Base-by-base conservation (phyloP, 1,140 invertebrate genomes). In the Aplysia californica region DNA sequence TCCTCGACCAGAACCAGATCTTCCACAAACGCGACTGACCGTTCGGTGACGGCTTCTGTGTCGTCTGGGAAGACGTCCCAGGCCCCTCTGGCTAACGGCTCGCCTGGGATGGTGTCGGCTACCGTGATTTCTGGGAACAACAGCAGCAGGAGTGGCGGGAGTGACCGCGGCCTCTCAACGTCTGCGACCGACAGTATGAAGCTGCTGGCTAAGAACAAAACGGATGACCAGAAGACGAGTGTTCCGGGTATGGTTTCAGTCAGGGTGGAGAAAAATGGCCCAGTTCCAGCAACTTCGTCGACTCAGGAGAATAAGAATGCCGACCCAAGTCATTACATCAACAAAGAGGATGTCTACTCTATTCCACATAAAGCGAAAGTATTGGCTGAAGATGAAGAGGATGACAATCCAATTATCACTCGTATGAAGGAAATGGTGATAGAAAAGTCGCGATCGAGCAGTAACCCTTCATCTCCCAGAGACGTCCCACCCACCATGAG, bases 111-210 rank as follows among this genome's bases (percentile, higher is more conserved):
- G 3, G 59, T 65, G 15, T 44, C 59, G 15, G 29, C 72, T 6
- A 39, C 18, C 23, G 36, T 75, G 6, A 26, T 20, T 20, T 35
- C 59, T 10, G 39, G 26, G n/a, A 38, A n/a, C 31, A 39, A 65
- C 35, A 64, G 29, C 20, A 75, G 5, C 61, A 61, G 10, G 6
- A 31, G 58, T 29, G 26, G 6, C 18, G n/a, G n/a, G n/a, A 61
- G 6, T 26, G 58, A 10, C 10, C 18, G 6, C 15, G 6, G 6
- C 10, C 20, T 61, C 26, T 35, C 26, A 5, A 21, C 31, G 3
- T 79, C 73, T 3, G 77, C 77, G 36, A 79, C 78, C 0, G 78
- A 79, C 69, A 79, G 73, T 65, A 79, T 79, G 69, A 79, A 79
- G 61, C 21, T 79, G 21, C 74, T 79, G 35, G 33, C 59, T 33